A percentile compares a stretch with the other conserved stretches of the same genome.
These are phyloP conservation scores for Picathartes gymnocephalus DNA, from an alignment of 2,113 vertebrate species.

Conservation along the genomic window DNA sequence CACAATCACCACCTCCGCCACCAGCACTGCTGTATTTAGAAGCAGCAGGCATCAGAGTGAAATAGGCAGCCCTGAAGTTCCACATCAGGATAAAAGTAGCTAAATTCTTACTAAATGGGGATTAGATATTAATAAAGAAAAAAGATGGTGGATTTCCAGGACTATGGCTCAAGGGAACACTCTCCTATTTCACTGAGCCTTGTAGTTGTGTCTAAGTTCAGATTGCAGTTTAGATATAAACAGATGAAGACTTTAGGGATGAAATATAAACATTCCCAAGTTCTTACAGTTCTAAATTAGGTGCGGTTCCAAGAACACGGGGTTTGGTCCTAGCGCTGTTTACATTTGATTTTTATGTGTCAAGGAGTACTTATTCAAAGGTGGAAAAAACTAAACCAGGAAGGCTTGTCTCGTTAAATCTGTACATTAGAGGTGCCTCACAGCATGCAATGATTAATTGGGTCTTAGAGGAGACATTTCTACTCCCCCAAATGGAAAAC, in stretches of 20 bases:
- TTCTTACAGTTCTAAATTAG: conserved; percentile 61
- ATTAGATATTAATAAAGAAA: conserved; percentile 66
- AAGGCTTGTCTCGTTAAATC: conserved; percentile 62
- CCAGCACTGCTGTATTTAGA: conserved; percentile 70
- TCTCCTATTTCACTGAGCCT: conserved; percentile 49
- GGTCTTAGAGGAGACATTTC: conserved; percentile 47
- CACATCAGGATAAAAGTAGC: conserved; percentile 67
- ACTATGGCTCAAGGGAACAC: conserved; percentile 56
- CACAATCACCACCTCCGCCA: conserved; percentile 56
- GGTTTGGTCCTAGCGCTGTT: conserved; percentile 51
- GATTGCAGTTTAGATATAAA: conserved; percentile 68
- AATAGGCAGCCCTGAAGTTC: conserved; percentile 68
- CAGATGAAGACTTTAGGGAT: conserved; percentile 66
- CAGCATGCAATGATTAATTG: conserved; percentile 59
- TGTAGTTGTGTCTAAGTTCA: conserved; percentile 68
- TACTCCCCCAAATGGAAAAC: conserved; percentile 44
- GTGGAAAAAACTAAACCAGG: conserved; percentile 60
- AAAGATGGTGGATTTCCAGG: conserved; percentile 66
- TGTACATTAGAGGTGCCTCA: conserved; percentile 56
- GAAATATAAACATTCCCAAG: conserved; percentile 69
- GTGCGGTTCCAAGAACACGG: conserved; percentile 49
- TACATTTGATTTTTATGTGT: conserved; percentile 62
- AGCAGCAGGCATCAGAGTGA: conserved; percentile 61
- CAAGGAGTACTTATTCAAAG: conserved; percentile 66
- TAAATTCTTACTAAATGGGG: conserved; percentile 62